Base-by-base conservation (phyloP, 2,113 vertebrate genomes). In the Ciconia stormi region DNA sequence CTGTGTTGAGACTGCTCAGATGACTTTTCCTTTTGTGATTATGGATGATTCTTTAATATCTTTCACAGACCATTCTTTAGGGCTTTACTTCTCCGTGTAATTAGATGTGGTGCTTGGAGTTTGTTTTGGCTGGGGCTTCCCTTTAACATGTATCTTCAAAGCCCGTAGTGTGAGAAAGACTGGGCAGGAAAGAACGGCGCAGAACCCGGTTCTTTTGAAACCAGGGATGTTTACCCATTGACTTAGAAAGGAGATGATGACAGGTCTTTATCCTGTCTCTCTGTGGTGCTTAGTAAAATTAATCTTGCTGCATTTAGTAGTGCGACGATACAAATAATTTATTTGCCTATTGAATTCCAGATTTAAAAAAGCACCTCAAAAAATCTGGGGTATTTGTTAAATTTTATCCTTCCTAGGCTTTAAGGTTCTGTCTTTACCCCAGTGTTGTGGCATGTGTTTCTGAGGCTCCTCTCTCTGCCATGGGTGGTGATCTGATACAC, bases 41-140 rank as follows among this genome's bases (percentile, higher is more conserved):
- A 66, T 50, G 66, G 55, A 63, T 46, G 30, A 62, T 80, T 79
- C 46, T 90, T 85, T 73, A 96, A n/a, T 77, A 80, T 89, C 22
- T 90, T 90, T 73, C 55, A 62, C 23, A 52, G 52, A 18, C 53
- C 11, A 30, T 65, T 95, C 84, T 94, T 80, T 14, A 72, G n/a
- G 80, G 74, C 62, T 92, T 95, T 93, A 77, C 82, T 89, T 87
- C 61, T 82, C 62, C 2, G 3, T 91, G 66, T 87, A 87, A 82
- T 69, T 90, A 72, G 36, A 90, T 85, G 84, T 96, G 38, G 50
- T 89, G 26, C 65, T 85, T 76, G 58, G 71, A 66, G 78, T 95
- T 96, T 97, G 90, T 96, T 96, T 96, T 95, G 84, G 65, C 90
- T 87, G 53, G 87, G 73, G 49, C 49, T 96, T 96, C 87, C 85